Conservation (phyloP, 2,797 vertebrate genomes). For the Acanthurus tractus region DNA sequence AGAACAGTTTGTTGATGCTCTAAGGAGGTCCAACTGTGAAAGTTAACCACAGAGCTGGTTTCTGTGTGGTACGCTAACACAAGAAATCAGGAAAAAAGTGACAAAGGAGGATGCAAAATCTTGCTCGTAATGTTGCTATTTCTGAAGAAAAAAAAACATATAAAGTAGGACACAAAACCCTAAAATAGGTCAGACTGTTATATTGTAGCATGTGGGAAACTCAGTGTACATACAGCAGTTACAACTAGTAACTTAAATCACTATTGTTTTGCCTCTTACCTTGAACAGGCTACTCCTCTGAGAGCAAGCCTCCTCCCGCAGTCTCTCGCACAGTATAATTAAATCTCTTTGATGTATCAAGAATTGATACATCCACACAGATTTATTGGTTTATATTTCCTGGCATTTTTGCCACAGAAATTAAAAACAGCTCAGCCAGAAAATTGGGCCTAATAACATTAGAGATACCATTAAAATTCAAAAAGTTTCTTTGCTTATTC, state of each 20-base stretch:
- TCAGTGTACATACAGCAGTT: conserved; percentile 47
- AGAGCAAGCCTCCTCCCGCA: conserved; percentile 50
- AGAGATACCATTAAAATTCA: conserved; percentile 30
- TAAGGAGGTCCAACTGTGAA: conserved; percentile 19
- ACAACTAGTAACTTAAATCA: conserved; percentile 56
- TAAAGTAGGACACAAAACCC: conserved; percentile 72
- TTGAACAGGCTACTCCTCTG: conserved; percentile 57
- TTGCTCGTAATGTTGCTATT: conserved; percentile 59
- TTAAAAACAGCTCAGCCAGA: conserved; percentile 34
- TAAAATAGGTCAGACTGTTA: conserved; percentile 72
- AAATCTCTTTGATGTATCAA: conserved; percentile 76
- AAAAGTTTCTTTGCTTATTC: conserved; percentile 18
- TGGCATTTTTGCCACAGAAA: conserved; percentile 50
- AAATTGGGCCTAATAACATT: conserved; percentile 43
- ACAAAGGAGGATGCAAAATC: conserved; percentile 51
- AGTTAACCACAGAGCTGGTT: conserved; percentile 8
- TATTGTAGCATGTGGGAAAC: conserved; percentile 43
- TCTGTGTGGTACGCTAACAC: conserved; percentile 12
- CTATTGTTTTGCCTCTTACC: conserved; percentile 52
- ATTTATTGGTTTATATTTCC: conserved; percentile 67
- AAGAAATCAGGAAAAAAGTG: conserved; percentile 23
- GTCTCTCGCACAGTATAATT: conserved; percentile 62
- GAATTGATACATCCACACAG: conserved; percentile 57
- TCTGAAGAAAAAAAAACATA: conserved; percentile 24
- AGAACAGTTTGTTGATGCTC: conserved; percentile 26